Base-by-base conservation (phyloP, 2,888 invertebrate species). In the Mesoligia furuncula region DNA sequence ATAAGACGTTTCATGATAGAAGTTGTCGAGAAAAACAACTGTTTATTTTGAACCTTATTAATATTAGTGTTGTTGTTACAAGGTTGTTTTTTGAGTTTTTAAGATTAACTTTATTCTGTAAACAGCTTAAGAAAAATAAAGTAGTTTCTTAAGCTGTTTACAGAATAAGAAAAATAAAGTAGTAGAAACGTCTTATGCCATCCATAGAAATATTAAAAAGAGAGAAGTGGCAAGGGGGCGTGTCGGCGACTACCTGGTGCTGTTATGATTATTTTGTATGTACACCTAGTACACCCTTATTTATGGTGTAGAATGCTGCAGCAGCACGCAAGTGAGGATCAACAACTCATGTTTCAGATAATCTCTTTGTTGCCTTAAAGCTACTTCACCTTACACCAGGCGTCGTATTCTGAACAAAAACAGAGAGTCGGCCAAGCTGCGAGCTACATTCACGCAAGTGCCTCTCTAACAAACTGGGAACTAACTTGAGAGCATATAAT, bases 401-500 rank as follows among this genome's bases (percentile, higher is more conserved):
- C 39, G 15, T n/a, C 36, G 0, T 67, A 61, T 20, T 39, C 62
- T 27, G 36, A 36, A 73, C 11, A 62, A 67, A 80, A 69, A 74
- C 71, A 69, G 8, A 69, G 73, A 39, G 27, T 67, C n/a, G 39
- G 31, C 48, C 66, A 85, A 85, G 81, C 74, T 62, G 74, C 36
- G 66, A 69, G 54, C 65, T 45, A 65, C 3, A 81, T 78, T 78
- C 84, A 36, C 24, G 67, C 67, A 17, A 61, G 64, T 67, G 65
- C 51, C 70, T 75, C 59, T 36, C 24, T 72, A n/a, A n/a, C n/a
- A n/a, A n/a, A n/a, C 73, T 85, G 17, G 2, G 8, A 57, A 75
- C 39, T 74, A 68, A 78, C 73, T 78, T 61, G 31, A 66, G 51
- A 31, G 36, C 54, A 77, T 80, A 70, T 78, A 71, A 80, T 77